Base-by-base conservation (phyloP, 2,797 vertebrate species). In the Cottoperca gobio region DNA sequence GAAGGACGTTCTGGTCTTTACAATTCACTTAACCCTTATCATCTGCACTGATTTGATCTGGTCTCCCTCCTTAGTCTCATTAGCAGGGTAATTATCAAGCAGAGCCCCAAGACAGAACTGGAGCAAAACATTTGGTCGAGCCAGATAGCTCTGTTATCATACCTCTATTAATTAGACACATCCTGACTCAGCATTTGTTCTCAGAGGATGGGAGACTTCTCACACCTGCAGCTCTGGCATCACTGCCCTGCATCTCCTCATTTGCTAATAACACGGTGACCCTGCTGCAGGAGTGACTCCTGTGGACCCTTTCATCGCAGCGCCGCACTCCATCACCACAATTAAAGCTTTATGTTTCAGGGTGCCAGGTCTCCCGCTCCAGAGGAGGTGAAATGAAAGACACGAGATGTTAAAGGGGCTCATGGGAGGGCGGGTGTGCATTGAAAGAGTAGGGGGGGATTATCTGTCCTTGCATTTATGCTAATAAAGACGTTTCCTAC, bases 351-450 rank as follows among this genome's bases (percentile, higher is more conserved):
- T 86, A 89, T 72, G 81, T 82, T 82, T 78, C 70, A 58, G 82
- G 87, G 91, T 67, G 14, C 66, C 35, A 72, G 89, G 83, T 86
- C 79, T 76, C 54, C 55, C 9, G 16, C 80, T 83, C 66, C 24
- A 19, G 54, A 78, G 70, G 77, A 92, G 90, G 88, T 89, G 89
- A 93, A 91, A 89, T 88, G 88, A 94, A 94, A 93, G 91, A 73
- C 86, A 24, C 60, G 52, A 54, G 23, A n/a, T 57, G 73, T 60
- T 75, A 46, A 76, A 84, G 52, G 46, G 76, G 69, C 75, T 80
- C 59, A 45, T 62, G 52, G 78, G 71, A 79, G 71, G 69, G 8
- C 54, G 39, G 58, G 70, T 64, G 67, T 68, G 66, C 70, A 31
- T 53, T 77, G 33, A 84, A 67, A 64, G 69, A 53, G 39, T 64